Evolutionary conservation across 2,797 vertebrate genomes (phyloP).

Genomic region (Okamejei kenojei): DNA sequence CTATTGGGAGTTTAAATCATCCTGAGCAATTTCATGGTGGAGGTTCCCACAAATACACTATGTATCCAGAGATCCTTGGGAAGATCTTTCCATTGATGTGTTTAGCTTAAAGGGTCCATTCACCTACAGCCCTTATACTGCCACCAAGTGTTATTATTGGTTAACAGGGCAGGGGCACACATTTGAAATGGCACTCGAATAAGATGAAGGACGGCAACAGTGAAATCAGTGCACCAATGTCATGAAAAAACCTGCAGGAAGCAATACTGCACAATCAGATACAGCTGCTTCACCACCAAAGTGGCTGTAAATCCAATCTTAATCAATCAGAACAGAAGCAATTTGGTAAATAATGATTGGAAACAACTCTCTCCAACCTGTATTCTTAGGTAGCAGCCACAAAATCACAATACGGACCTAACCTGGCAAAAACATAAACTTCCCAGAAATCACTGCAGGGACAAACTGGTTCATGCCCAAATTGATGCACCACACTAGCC

Average conservation of each 20-base stretch:
- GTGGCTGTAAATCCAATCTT: neutral
- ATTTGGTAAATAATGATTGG: neutral
- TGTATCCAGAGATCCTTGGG: neutral
- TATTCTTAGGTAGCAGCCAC: neutral
- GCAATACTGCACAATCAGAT: neutral
- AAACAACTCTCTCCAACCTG: neutral
- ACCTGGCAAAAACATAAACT: neutral
- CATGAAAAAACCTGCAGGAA: neutral
- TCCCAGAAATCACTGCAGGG: neutral
- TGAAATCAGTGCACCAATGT: neutral
- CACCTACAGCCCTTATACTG: neutral
- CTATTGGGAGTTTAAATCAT: neutral
- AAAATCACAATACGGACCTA: neutral
- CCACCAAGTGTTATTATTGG: no score
- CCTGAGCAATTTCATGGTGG: neutral
- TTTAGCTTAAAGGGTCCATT: neutral
- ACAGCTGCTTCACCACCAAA: neutral
- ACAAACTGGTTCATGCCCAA: neutral
- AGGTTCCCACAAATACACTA: neutral
- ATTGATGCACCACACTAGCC: neutral
- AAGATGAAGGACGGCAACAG: neutral
- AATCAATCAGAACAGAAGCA: neutral
- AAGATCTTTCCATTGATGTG: neutral
- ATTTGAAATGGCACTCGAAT: neutral
- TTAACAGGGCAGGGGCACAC: neutral